These are phyloP conservation scores for Alviniconcha strummeri DNA, from an alignment of 2,888 invertebrate genomes.

Conservation along the genomic window DNA sequence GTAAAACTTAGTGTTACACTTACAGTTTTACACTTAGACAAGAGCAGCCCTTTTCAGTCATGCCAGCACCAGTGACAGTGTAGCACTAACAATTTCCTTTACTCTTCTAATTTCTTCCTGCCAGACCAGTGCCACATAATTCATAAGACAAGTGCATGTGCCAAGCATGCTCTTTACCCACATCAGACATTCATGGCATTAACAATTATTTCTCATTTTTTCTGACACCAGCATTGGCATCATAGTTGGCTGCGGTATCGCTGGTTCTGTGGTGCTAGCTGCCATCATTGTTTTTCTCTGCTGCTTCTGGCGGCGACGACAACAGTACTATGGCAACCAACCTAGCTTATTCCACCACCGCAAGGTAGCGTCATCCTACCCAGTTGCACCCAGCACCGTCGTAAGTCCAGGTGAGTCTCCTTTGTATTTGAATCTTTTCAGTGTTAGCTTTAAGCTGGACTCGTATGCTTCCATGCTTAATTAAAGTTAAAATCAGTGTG, in stretches of 20 bases:
- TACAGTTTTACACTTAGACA: too few species aligned
- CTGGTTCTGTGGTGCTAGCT: conserved; percentile 39
- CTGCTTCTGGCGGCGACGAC: conserved; percentile 43
- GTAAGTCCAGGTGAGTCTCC: conserved; percentile 37
- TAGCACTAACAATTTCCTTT: too few species aligned
- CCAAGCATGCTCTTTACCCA: too few species aligned
- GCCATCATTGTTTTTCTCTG: conserved; percentile 36
- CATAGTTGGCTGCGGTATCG: conserved; percentile 41
- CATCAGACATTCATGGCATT: too few species aligned
- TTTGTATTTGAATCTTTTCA: background rate
- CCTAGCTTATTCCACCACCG: conserved; percentile 39
- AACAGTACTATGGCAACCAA: conserved; percentile 26
- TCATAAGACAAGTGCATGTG: too few species aligned
- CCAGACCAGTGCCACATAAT: too few species aligned
- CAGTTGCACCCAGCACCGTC: conserved; percentile 37
- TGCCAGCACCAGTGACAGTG: too few species aligned
- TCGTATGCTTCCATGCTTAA: background rate
- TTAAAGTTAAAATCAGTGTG: background rate
- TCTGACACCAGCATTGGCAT: conserved; percentile 38
- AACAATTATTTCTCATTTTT: too few species aligned
- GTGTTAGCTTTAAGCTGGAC: background rate
- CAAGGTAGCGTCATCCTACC: conserved; percentile 34
- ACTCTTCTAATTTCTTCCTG: too few species aligned
- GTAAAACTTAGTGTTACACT: too few species aligned
- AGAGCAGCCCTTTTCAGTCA: too few species aligned